phyloP scores from a whole-genome alignment of 64 coral and sea anemone genomes.

The Pocillopora verrucosa region DNA sequence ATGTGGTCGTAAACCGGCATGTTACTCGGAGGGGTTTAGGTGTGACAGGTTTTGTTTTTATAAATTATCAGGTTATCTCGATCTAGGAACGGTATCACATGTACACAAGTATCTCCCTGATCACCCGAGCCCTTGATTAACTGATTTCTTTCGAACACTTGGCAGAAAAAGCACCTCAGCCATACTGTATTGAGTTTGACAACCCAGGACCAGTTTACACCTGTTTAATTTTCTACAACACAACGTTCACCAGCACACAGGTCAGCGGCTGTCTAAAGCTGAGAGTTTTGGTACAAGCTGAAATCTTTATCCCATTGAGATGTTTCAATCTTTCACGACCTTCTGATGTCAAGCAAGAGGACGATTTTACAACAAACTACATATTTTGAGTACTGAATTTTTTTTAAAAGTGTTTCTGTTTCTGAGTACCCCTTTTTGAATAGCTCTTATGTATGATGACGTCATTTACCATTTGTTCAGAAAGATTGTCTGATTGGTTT shows the following conservation, averaged over 20 bases:
- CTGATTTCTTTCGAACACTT: not conserved
- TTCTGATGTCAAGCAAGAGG: not conserved
- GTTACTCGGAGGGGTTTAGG: too few relatives aligned
- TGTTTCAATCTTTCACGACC: conserved; percentile 17
- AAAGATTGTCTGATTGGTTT: too few relatives aligned
- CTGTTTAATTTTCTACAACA: conserved; percentile 8
- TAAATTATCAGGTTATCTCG: too few relatives aligned
- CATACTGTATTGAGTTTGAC: conserved; percentile 8
- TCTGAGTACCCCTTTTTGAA: too few relatives aligned
- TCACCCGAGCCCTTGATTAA: not conserved
- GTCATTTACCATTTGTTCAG: too few relatives aligned
- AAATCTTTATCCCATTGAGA: conserved; percentile 5
- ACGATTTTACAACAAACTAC: not conserved
- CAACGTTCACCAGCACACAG: not conserved
- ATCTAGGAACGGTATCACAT: too few relatives aligned
- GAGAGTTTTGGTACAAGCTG: not conserved
- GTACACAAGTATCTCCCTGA: too few relatives aligned
- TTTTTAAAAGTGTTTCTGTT: too few relatives aligned
- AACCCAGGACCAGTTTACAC: not conserved
- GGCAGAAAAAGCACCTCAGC: conserved; percentile 1
- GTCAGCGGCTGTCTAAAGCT: conserved; percentile 25
- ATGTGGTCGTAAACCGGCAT: too few relatives aligned
- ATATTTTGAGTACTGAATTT: not conserved
- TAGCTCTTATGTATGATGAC: too few relatives aligned
- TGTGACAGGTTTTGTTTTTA: too few relatives aligned